Base-by-base conservation (phyloP, 1,140 invertebrate species). In the Octopus sinensis region DNA sequence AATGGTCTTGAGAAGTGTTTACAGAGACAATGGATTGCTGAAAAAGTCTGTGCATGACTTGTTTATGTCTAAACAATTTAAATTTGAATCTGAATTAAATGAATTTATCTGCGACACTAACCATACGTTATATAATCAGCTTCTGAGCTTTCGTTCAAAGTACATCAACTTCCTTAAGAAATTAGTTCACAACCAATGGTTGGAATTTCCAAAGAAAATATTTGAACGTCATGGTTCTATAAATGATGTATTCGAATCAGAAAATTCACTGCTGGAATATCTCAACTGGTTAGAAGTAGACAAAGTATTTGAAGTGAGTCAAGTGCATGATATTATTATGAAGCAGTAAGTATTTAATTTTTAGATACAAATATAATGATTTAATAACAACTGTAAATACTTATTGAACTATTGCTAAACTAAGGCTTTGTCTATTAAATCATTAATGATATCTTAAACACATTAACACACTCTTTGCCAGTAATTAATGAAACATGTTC, bases 141-240 rank as follows among this genome's bases (percentile, higher is more conserved):
- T 77, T 13, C 13, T 53, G 43, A 77, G 76, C 76, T 77, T 77
- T 77, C 30, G 52, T 43, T 51, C 76, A 51, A 77, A 77, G 43
- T 77, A 77, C 76, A 77, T 77, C 17, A 77, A 77, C 43, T 77
- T 77, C 52, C 76, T 77, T 13, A 77, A 77, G 52, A 77, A 77
- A 52, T 51, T 77, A 53, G 52, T 77, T 13, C 17, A 53, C 17
- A 77, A 77, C 76, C 12, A 77, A 77, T 77, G 76, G 76, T 43
- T 77, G 76, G 76, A 51, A 43, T 77, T 77, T 51, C 76, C 76
- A 6, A 77, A 77, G 52, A 77, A 77, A 43, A 13, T 77, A 12
- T 77, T 77, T 77, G 76, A 77, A 43, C 76, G 52, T 6, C 76
- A 77, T 77, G 76, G 76, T 6, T 52, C 76, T 52, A 77, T 77